These are phyloP conservation scores for Onychomys torridus DNA, from an alignment of 2,797 vertebrate species.

Conservation along the genomic window DNA sequence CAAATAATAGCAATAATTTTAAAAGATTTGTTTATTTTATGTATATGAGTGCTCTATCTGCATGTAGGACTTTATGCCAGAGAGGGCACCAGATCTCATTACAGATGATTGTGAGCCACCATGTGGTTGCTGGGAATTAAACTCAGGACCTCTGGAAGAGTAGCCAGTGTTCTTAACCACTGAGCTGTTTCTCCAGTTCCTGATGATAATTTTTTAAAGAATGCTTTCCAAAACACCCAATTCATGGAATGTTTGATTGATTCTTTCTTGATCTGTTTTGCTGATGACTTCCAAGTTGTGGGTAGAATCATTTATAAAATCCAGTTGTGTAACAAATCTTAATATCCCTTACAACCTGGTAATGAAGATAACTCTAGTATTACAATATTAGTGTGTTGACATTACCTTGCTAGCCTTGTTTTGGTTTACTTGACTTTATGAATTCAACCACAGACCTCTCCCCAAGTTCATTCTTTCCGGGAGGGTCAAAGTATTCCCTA, in stretches of 20 bases:
- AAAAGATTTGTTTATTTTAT: not conserved
- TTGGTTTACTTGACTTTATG: not conserved
- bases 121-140: not conserved
- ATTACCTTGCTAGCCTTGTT: not conserved
- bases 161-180: not conserved
- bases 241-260: not conserved
- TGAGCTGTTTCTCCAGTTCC: not conserved
- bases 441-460: not conserved
- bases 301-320: slow-evolving; percentile 2
- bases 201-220: not conserved
- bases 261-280: not conserved
- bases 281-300: not conserved
- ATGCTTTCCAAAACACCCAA: not conserved
- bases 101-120: not conserved
- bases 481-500: not conserved
- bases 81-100: not conserved
- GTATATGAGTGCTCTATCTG: not conserved
- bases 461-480: not conserved
- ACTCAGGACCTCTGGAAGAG: not conserved
- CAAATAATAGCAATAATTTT: not conserved
- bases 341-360: not conserved
- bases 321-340: not conserved
- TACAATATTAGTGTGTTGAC: not conserved
- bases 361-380: not conserved
- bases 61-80: not conserved